These are phyloP conservation scores for Aviceda subcristata DNA, from an alignment of 2,113 vertebrate genomes.

Conservation along the genomic window DNA sequence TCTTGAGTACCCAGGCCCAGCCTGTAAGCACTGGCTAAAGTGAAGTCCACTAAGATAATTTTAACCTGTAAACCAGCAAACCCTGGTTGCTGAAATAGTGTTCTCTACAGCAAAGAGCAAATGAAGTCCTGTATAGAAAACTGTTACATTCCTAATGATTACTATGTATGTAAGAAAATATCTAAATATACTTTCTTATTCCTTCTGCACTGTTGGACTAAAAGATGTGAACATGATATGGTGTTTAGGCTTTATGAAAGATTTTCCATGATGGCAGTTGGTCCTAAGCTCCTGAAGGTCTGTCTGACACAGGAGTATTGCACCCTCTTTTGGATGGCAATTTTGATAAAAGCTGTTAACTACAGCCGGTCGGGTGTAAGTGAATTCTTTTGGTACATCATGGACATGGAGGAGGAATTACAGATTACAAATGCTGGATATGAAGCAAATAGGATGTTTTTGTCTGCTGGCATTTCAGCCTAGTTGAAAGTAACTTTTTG, in stretches of 20 bases:
- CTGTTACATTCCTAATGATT: not conserved
- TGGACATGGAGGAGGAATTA: not conserved
- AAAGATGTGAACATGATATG: not conserved
- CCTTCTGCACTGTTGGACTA: rapidly evolving
- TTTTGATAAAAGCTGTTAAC: not conserved
- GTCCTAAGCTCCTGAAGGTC: not conserved
- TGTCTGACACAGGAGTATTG: not conserved
- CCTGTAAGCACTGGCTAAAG: not conserved
- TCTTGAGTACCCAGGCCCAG: not conserved
- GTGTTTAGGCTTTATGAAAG: not conserved
- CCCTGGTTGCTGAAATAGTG: not conserved
- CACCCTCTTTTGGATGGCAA: not conserved
- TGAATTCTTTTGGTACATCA: not conserved
- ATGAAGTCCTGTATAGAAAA: not conserved
- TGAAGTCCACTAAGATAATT: not conserved
- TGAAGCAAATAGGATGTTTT: not conserved
- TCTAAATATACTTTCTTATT: not conserved
- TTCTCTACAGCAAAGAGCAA: not conserved
- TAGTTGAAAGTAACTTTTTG: not conserved
- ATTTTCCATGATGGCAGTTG: not conserved
- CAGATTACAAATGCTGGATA: not conserved
- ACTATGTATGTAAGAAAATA: not conserved
- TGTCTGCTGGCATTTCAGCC: not conserved
- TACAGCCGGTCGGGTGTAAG: not conserved
- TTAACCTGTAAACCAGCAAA: not conserved